These are phyloP conservation scores for Arctocebus calabarensis DNA, from an alignment of 2,797 vertebrate genomes.

Conservation along the genomic window DNA sequence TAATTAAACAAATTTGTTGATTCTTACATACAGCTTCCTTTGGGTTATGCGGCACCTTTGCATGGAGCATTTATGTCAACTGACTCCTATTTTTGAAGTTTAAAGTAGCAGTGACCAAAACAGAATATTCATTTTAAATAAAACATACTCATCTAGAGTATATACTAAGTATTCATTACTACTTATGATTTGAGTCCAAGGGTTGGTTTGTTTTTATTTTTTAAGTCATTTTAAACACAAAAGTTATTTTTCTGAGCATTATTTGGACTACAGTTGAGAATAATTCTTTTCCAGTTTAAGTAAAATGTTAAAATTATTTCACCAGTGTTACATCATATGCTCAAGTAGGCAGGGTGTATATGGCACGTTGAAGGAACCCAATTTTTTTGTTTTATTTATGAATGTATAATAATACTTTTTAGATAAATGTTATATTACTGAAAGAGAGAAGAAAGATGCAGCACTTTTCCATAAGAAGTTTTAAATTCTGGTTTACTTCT, in stretches of 20 bases:
- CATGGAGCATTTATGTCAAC: not conserved
- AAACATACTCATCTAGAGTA: not conserved
- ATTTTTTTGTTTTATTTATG: not conserved
- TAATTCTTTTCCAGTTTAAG: not conserved
- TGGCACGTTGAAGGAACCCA: not conserved
- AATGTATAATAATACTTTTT: not conserved
- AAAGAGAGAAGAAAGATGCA: not conserved
- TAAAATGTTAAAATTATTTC: not conserved
- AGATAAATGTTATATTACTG: not conserved
- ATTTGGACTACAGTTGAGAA: not conserved
- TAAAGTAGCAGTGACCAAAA: not conserved
- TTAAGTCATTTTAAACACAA: not conserved
- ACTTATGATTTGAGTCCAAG: not conserved
- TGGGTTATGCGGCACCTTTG: not conserved
- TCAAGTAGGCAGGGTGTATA: not conserved
- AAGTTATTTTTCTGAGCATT: not conserved
- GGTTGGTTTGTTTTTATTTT: not conserved
- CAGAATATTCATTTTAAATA: slow-evolving; percentile 29
- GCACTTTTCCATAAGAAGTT: not conserved
- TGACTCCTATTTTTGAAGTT: not conserved
- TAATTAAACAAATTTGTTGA: not conserved
- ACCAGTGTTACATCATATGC: too few relatives aligned
- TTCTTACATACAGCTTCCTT: not conserved
- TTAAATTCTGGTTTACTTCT: not conserved
- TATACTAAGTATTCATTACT: not conserved